phyloP scores from a whole-genome alignment of 2,797 vertebrate genomes.

The Hippoglossus hippoglossus region DNA sequence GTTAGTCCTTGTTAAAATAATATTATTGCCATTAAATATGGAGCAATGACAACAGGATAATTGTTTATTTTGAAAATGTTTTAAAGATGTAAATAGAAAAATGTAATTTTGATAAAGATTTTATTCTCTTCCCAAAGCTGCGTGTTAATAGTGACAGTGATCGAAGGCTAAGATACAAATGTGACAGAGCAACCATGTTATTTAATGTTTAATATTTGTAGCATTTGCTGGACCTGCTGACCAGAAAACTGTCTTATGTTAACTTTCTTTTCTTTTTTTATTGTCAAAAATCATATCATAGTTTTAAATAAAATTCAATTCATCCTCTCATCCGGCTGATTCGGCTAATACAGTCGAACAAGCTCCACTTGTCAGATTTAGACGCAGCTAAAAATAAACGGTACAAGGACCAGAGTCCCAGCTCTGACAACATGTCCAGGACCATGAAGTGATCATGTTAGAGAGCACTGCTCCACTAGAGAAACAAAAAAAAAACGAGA shows the following conservation, averaged over 20 bases:
- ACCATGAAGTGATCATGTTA: slow-evolving; percentile 68
- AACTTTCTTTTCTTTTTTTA: neutral
- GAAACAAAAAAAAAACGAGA: slow-evolving; percentile 19
- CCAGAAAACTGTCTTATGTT: neutral
- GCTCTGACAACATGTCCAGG: slow-evolving; percentile 68
- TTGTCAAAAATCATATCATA: neutral
- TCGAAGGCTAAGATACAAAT: too few species aligned
- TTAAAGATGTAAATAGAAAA: neutral
- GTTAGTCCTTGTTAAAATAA: neutral
- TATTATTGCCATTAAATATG: neutral
- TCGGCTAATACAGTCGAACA: slow-evolving; percentile 26
- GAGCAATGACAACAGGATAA: neutral
- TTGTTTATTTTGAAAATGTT: slow-evolving; percentile 8
- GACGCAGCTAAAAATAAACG: slow-evolving; percentile 67
- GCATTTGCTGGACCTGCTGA: slow-evolving; percentile 4
- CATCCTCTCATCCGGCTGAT: neutral
- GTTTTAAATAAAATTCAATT: neutral
- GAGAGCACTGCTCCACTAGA: slow-evolving; percentile 47
- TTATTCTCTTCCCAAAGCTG: neutral
- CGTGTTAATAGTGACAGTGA: neutral
- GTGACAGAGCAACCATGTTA: too few species aligned
- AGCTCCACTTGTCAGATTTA: slow-evolving; percentile 46
- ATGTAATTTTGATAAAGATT: neutral
- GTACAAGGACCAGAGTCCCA: slow-evolving; percentile 49
- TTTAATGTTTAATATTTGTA: slow-evolving; percentile 28